A percentile compares a stretch with the other conserved stretches of the same genome.
phyloP scores from a whole-genome alignment of 1,140 invertebrate genomes.

The Daktulosphaira vitifoliae region DNA sequence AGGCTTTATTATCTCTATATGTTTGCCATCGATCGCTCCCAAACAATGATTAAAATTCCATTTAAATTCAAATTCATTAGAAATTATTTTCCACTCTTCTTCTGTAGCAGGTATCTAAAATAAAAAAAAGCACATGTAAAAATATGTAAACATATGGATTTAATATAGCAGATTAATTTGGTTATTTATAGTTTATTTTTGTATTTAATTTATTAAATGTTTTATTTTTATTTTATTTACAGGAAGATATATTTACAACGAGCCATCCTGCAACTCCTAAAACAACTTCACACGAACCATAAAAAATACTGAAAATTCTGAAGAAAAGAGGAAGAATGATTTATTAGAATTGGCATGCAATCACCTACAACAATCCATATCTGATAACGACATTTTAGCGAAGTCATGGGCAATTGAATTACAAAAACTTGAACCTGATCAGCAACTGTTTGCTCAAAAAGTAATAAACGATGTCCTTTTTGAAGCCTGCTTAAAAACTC shows the following conservation, averaged over 20 bases:
- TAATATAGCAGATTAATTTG: no score
- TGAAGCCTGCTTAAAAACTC: slow-evolving; percentile 24
- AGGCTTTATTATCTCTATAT: slow-evolving; percentile 42
- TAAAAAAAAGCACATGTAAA: no score
- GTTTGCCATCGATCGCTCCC: no score
- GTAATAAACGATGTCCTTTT: no score
- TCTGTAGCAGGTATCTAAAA: slow-evolving; percentile 36
- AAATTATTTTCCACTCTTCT: slow-evolving; percentile 40
- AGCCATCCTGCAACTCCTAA: no score
- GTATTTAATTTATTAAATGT: neutral
- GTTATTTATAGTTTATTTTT: no score
- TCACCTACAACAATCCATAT: no score
- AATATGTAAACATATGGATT: no score
- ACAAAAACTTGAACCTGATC: slow-evolving; percentile 20
- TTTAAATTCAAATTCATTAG: slow-evolving; percentile 41
- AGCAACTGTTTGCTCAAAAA: slow-evolving; percentile 37
- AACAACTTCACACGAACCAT: no score
- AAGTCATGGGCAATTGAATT: slow-evolving; percentile 15
- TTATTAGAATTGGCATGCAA: no score
- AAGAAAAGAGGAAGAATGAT: slow-evolving; percentile 11
- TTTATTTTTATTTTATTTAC: slow-evolving; percentile 4
- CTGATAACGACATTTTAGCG: slow-evolving; percentile 1
- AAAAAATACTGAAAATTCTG: neutral
- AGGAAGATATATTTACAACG: neutral
- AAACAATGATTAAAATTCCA: slow-evolving; percentile 48